Percentiles rank a stretch among this genome's conserved stretches.
Evolutionary conservation across 2,888 invertebrate genomes (phyloP).

Genomic region (Hirudinaria manillensis): DNA sequence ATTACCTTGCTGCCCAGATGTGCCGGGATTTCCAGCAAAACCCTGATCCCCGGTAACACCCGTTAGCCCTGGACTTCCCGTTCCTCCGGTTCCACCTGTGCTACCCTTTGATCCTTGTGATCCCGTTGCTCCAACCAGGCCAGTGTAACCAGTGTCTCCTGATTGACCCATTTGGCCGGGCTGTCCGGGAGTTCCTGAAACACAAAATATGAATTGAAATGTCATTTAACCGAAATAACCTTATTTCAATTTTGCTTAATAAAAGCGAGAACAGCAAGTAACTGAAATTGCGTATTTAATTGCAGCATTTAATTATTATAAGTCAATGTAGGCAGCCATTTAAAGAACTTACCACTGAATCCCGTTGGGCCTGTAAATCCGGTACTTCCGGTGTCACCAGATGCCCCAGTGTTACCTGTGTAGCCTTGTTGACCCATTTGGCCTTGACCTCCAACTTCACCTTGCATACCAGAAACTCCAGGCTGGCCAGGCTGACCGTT

Average conservation of each 20-base stretch:
- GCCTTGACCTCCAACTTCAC: background rate
- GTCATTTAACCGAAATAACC: background rate
- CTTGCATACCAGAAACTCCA: conserved; percentile 21
- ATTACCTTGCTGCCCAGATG: conserved; percentile 30
- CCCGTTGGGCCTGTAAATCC: conserved; percentile 21
- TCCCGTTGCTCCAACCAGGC: conserved; percentile 20
- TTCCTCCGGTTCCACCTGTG: conserved; percentile 33
- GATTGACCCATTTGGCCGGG: conserved; percentile 20
- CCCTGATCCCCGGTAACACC: conserved; percentile 35
- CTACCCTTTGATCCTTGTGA: conserved; percentile 2
- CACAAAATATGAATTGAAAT: background rate
- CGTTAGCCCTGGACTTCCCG: conserved; percentile 34
- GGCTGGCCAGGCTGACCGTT: conserved; percentile 11
- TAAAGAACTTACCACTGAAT: background rate
- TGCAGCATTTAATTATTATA: background rate
- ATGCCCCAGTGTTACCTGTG: background rate
- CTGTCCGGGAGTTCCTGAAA: conserved; percentile 12
- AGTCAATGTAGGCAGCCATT: background rate
- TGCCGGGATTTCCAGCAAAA: conserved; percentile 34
- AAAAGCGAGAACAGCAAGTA: background rate
- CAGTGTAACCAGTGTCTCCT: conserved; percentile 35
- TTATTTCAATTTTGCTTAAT: background rate
- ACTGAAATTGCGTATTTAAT: background rate
- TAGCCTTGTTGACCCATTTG: conserved; percentile 28
- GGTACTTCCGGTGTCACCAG: conserved; percentile 13